Percentiles rank a stretch among this genome's conserved stretches.
phyloP scores from a whole-genome alignment of 2,888 invertebrate genomes.

The Bruchidius siliquastri region DNA sequence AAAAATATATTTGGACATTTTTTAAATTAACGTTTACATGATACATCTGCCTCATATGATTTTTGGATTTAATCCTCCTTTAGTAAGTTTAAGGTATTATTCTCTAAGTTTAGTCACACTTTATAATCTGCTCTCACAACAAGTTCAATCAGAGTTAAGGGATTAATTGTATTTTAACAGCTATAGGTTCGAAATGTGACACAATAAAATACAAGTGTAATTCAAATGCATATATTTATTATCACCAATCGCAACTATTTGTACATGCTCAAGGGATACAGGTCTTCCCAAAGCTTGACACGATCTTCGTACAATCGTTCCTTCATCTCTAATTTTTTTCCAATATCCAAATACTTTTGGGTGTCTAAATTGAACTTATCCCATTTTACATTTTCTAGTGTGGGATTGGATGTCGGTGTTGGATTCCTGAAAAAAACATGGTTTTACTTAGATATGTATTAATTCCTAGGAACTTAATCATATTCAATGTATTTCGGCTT shows the following conservation, averaged over 20 bases:
- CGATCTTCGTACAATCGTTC: constrained; percentile 41
- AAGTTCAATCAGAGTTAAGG: no score
- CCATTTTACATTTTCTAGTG: constrained; percentile 42
- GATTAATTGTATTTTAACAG: no score
- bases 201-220: background rate
- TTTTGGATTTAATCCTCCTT: no score
- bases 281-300: constrained; percentile 43
- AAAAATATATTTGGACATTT: no score
- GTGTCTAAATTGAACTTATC: constrained; percentile 37
- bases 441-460: background rate
- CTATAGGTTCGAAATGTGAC: no score
- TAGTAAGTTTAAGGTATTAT: no score
- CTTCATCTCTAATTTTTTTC: constrained; percentile 37
- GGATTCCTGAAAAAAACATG: constrained; percentile 41
- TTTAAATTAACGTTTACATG: no score
- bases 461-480: no score
- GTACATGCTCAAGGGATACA: constrained; percentile 35
- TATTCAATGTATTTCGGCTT: no score
- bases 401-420: constrained; percentile 35
- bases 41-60: no score
- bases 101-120: no score
- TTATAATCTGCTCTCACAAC: no score
- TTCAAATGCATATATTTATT: background rate
- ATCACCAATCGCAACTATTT: background rate
- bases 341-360: constrained; percentile 46